A percentile compares a stretch with the other conserved stretches of the same genome.
Evolutionary conservation across 2,113 vertebrate species (phyloP).

Genomic region (Axis porcinus): DNA sequence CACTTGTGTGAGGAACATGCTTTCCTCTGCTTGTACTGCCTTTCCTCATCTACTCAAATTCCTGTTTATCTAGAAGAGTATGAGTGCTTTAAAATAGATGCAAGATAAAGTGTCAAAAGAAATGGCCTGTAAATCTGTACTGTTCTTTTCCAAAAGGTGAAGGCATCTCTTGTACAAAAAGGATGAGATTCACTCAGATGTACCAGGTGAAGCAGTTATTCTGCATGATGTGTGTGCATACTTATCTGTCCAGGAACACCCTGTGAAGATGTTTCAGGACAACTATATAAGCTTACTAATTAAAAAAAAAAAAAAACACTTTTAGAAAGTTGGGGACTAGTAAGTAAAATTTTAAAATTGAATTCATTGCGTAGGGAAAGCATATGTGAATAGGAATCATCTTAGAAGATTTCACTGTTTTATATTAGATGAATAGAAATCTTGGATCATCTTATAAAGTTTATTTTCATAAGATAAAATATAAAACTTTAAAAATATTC

Average conservation of each 20-base stretch:
- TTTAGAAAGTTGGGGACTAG: not conserved
- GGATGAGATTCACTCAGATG: not conserved
- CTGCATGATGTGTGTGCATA: not conserved
- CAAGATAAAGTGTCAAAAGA: not conserved
- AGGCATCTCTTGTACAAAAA: not conserved
- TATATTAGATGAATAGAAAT: not conserved
- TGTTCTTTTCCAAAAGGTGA: not conserved
- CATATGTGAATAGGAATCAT: not conserved
- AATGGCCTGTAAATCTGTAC: not conserved
- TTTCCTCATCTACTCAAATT: not conserved
- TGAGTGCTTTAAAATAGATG: not conserved
- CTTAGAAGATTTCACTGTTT: not conserved
- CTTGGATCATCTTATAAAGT: not conserved
- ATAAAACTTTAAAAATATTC: not conserved
- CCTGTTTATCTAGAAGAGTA: not conserved
- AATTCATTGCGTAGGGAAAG: not conserved
- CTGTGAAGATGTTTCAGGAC: not conserved
- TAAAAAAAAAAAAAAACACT: not conserved
- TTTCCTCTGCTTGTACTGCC: not conserved
- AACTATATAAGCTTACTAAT: not conserved
- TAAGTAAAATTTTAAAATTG: not conserved
- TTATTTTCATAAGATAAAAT: slow-evolving; percentile 21
- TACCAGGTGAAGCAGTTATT: not conserved
- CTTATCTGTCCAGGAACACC: not conserved
- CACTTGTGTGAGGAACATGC: not conserved